A percentile compares a stretch with the other conserved stretches of the same genome.
phyloP scores from a whole-genome alignment of 2,888 invertebrate species.

The Oasisia sp. region DNA sequence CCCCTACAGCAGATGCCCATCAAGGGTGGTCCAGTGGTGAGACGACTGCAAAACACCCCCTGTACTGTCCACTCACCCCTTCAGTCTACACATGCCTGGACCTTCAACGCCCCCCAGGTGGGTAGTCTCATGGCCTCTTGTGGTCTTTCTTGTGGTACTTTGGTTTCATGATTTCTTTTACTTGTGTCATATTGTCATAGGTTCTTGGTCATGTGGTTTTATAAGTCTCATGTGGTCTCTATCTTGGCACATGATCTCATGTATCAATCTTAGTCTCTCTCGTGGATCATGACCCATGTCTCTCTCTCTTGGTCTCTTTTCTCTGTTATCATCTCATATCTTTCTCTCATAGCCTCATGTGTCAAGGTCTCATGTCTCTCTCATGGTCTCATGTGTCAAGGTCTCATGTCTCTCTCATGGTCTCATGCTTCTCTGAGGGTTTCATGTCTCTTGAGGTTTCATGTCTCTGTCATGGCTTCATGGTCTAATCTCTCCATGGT shows the following conservation, averaged over 20 bases:
- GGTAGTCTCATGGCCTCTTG: background rate
- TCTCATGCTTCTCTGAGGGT: no score
- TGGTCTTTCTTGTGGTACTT: background rate
- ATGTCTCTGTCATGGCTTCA: background rate
- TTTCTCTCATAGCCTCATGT: no score
- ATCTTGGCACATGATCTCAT: no score
- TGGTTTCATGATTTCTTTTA: no score
- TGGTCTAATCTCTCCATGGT: background rate
- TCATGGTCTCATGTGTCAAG: no score
- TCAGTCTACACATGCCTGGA: background rate
- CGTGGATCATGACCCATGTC: no score
- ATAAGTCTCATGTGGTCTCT: no score
- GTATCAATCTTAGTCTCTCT: no score
- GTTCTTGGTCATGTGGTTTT: background rate
- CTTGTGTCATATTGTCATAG: background rate
- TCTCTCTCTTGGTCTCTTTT: no score
- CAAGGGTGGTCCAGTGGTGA: background rate
- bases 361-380: no score
- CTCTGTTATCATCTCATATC: no score
- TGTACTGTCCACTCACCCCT: background rate
- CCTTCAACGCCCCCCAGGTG: background rate
- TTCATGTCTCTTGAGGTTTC: background rate
- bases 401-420: no score
- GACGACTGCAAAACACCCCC: background rate
- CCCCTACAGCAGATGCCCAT: slow-evolving; percentile 1